Conservation (phyloP, 2,113 vertebrate genomes). For the Podarcis cretensis region DNA sequence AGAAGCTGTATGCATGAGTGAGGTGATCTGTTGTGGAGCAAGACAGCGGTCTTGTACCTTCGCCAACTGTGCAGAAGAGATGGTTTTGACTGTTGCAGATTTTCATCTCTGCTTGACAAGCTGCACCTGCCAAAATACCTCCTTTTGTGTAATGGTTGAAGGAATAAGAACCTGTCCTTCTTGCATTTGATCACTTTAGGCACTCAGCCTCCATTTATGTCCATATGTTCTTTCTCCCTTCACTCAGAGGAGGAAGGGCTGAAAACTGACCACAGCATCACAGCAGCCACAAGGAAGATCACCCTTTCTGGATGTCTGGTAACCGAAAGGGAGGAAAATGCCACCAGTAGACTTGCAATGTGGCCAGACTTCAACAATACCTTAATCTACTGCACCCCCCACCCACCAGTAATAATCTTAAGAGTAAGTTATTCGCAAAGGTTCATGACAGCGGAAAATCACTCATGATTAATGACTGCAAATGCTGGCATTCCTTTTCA, state of each 20-base stretch:
- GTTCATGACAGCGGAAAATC: background rate
- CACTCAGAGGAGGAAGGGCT: background rate
- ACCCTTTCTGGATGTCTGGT: background rate
- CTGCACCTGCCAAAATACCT: background rate
- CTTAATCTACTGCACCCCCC: background rate
- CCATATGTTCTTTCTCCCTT: background rate
- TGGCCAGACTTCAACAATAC: background rate
- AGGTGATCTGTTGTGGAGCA: background rate
- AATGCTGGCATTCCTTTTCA: constrained; percentile 1
- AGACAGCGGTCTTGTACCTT: background rate
- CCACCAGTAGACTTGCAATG: background rate
- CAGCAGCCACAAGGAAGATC: background rate
- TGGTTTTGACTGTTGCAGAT: background rate
- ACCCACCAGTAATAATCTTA: background rate
- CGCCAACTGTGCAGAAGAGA: background rate
- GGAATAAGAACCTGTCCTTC: background rate
- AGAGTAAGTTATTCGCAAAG: background rate
- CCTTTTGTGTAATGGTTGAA: background rate
- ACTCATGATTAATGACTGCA: constrained; percentile 17
- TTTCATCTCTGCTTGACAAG: background rate
- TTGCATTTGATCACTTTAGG: background rate
- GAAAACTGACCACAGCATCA: background rate
- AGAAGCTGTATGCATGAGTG: background rate
- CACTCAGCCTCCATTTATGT: background rate
- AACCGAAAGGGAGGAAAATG: background rate